Base-by-base conservation (phyloP, 2,888 invertebrate genomes). In the Brachylomia viminalis region DNA sequence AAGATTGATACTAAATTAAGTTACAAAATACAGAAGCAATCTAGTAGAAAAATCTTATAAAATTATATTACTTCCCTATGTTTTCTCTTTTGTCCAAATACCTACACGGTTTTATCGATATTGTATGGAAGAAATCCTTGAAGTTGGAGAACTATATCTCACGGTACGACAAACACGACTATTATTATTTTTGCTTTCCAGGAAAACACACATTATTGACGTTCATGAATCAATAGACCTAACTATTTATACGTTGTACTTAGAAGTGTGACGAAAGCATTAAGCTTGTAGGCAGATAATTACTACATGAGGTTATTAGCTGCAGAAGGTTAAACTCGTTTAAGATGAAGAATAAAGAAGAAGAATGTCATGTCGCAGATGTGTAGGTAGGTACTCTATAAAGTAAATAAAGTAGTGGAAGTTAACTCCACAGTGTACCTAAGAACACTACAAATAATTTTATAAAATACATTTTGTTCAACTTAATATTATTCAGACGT, bases 151-250 rank as follows among this genome's bases (percentile, higher is more conserved):
- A 91, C 90, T 91, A 92, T 91, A 91, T 87, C 86, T 87, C 88
- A 89, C 86, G 88, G 88, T 88, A 75, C 86, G 87, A 93, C 93
- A 94, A 94, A 93, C 94, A 94, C 84, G 90, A 76, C 92, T 82
- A 92, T 94, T 92, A 93, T 89, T 79, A 65, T 72, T 87, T 83
- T 88, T 86, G 82, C 78, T 88, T 89, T 84, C 83, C 83, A 54
- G 17, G 90, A 91, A 92, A 92, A 92, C 90, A 91, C 87, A 93
- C 93, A 91, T 90, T 93, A 93, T 94, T 89, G 91, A 61, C 38
- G 69, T 64, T 70, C 54, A 69, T n/a, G 47, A 70, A 70, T 72
- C 47, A 61, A 77, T 72, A 64, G n/a, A n/a, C n/a, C n/a, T 61
- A 73, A 61, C 54, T 52, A 54, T 73, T 62, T 62, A 67, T 72